Evolutionary conservation across 2,113 vertebrate species (phyloP), one percentile per base, ranked within the genome.

Genomic region (Nothoprocta perdicaria): DNA sequence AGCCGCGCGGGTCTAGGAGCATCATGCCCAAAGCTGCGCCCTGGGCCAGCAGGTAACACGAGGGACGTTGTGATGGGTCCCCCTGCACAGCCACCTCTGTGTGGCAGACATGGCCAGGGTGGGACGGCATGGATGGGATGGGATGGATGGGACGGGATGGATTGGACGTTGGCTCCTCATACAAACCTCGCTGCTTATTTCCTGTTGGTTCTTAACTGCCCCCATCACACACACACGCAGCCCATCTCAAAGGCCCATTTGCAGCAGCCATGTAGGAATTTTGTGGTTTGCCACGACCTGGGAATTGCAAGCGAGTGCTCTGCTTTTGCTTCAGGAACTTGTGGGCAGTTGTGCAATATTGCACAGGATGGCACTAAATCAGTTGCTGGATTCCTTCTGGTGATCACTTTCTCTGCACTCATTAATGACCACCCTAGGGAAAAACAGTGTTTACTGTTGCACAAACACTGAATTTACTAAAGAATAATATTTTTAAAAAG

Each of bases 291-390:
- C 22, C 55, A 31, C 27, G 14, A 74, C 4, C 29, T 60, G 33
- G 26, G 27, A 71, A n/a, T 29, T 63, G 9, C 33, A 46, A 86
- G 55, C 45, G 69, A 57, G 38, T 48, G 14, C 55, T 27, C 55
- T 26, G 24, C 3, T 18, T 89, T 87, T 35, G n/a, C 45, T 80
- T 76, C 17, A 69, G 67, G 62, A 58, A 71, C 33, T 12, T 45
- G n/a, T 8, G 6, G 3, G 38, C 57, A 65, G 24, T 41, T 52
- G 1, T 63, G 73, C 1, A 1, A 26, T 55, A 52, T 1, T 22
- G 16, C 29, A 9, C 33, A n/a, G 45, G 50, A 55, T 46, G 14
- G 61, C 60, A 74, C 7, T 31, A 74, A 84, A 62, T 22, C 1
- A 50, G 71, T 84, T 48, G 46, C 11, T 35, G 48, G 63, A 63